Conservation (phyloP, 2,113 vertebrate species). For the Ploceus nigricollis region DNA sequence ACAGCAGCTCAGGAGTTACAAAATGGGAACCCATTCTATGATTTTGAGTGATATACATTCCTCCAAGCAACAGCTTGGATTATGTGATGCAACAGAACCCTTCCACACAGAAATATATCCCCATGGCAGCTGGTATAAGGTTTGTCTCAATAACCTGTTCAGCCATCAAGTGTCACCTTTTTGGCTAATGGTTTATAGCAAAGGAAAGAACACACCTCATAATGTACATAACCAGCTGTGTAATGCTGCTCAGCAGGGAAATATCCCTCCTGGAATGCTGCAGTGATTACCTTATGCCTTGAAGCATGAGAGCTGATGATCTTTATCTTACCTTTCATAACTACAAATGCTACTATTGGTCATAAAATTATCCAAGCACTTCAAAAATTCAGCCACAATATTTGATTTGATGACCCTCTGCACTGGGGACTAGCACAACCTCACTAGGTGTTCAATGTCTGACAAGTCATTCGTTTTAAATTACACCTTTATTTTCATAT, state of each 20-base stretch:
- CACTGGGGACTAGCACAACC: neutral
- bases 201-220: slow-evolving; percentile 41
- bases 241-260: slow-evolving; percentile 24
- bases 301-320: slow-evolving; percentile 34
- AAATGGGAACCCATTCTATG: neutral
- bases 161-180: slow-evolving; percentile 10
- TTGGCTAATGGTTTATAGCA: slow-evolving; percentile 23
- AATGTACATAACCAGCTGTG: slow-evolving; percentile 51
- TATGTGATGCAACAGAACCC: neutral
- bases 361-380: slow-evolving; percentile 54
- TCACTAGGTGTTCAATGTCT: neutral
- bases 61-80: neutral
- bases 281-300: slow-evolving; percentile 45
- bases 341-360: slow-evolving; percentile 24
- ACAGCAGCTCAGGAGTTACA: neutral
- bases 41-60: neutral
- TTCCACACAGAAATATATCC: neutral
- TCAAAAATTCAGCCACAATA: slow-evolving; percentile 36
- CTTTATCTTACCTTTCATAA: slow-evolving; percentile 51
- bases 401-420: slow-evolving; percentile 45
- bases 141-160: neutral
- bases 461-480: slow-evolving; percentile 36
- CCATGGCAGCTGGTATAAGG: neutral
- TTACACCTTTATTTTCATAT: slow-evolving; percentile 1
- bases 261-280: neutral